phyloP scores from a whole-genome alignment of 2,797 vertebrate species.

The Natrix natrix region DNA sequence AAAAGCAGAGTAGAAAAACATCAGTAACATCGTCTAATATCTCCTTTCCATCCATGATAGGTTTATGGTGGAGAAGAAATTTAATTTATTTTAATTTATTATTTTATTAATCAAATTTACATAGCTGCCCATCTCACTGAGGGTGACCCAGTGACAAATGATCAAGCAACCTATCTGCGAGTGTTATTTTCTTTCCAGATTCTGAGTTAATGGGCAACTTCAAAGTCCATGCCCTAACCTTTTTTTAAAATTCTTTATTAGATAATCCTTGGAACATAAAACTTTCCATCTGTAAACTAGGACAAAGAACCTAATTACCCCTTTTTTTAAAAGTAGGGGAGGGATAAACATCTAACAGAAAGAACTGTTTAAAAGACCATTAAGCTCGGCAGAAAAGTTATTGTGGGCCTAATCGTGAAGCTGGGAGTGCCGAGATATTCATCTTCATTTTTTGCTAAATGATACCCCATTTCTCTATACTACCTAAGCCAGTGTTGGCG shows the following conservation, averaged over 20 bases:
- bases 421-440: not conserved
- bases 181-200: not conserved
- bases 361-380: not conserved
- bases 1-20: not conserved
- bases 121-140: not conserved
- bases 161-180: not conserved
- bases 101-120: not conserved
- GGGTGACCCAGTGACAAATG: not conserved
- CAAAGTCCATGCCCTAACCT: not conserved
- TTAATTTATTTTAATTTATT: not conserved
- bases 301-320: not conserved
- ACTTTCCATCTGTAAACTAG: not conserved
- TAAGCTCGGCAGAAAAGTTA: not conserved
- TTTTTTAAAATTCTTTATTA: not conserved
- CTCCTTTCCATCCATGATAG: not conserved
- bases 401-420: not conserved
- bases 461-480: not conserved
- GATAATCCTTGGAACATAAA: not conserved
- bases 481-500: not conserved
- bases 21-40: not conserved
- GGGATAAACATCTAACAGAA: not conserved
- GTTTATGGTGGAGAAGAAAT: not conserved
- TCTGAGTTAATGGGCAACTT: not conserved
- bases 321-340: not conserved
- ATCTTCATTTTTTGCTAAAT: not conserved